These are phyloP conservation scores for Conus betulinus DNA, from an alignment of 1,140 invertebrate species.

Conservation along the genomic window DNA sequence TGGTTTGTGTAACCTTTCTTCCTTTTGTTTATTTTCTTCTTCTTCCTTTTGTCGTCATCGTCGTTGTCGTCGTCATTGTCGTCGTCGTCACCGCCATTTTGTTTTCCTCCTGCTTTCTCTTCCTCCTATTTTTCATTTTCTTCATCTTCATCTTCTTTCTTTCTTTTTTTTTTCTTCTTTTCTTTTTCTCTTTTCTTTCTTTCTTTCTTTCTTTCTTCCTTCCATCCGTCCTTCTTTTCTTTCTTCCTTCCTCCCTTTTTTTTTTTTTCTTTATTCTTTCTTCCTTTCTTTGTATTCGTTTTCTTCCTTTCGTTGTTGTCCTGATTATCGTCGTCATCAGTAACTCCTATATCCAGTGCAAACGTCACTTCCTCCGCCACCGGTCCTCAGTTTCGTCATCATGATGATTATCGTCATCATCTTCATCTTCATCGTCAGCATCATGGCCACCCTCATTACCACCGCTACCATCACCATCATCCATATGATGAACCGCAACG, in stretches of 20 bases:
- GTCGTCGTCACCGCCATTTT: neutral
- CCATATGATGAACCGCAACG: too few relatives aligned
- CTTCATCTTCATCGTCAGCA: too few relatives aligned
- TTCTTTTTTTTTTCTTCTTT: constrained; percentile 26
- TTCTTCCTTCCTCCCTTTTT: neutral
- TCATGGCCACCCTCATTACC: too few relatives aligned
- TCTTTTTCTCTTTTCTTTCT: constrained; percentile 19
- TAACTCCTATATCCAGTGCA: too few relatives aligned
- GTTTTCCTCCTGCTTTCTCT: neutral
- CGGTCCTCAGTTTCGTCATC: too few relatives aligned
- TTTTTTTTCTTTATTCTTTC: neutral
- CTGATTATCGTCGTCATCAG: too few relatives aligned
- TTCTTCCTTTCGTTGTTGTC: neutral
- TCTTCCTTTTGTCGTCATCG: neutral
- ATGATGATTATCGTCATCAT: too few relatives aligned
- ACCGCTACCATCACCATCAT: too few relatives aligned
- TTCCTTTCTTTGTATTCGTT: constrained; percentile 4
- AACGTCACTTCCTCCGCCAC: too few relatives aligned
- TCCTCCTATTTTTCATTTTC: neutral
- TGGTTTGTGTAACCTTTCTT: too few relatives aligned
- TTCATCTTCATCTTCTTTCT: neutral
- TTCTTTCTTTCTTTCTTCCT: constrained; percentile 17
- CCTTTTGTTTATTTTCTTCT: too few relatives aligned
- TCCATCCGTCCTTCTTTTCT: neutral
- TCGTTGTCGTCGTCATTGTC: neutral